A percentile compares a stretch with the other conserved stretches of the same genome.
Conservation (phyloP, 2,113 vertebrate genomes). For the Sterrhoptilus dennistouni region DNA sequence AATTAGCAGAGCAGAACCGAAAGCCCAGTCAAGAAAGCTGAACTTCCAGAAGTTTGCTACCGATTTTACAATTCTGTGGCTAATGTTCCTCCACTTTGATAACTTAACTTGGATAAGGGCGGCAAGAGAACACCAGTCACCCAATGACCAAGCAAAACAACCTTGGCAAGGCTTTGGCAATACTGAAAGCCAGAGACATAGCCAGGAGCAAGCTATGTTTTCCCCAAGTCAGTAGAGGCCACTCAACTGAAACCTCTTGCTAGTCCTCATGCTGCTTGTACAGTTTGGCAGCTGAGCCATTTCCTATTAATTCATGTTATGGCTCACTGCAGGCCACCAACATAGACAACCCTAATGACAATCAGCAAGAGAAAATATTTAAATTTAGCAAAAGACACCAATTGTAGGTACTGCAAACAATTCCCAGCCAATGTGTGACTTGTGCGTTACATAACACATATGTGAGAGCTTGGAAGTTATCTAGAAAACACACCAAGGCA, state of each 20-base stretch:
- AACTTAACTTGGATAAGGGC: not conserved
- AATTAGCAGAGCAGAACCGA: constrained; percentile 26
- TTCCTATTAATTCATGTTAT: not conserved
- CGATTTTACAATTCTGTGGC: not conserved
- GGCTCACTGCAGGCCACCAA: not conserved
- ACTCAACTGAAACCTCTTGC: not conserved
- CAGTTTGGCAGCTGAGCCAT: not conserved
- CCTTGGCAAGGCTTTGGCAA: not conserved
- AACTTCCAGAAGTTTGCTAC: not conserved
- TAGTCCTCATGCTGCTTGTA: not conserved
- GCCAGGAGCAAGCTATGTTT: not conserved
- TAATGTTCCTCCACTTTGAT: not conserved
- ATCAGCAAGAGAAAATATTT: not conserved
- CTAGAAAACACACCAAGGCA: not conserved
- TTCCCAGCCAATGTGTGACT: not conserved
- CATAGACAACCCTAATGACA: not conserved
- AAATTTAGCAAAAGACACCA: not conserved
- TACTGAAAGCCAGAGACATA: not conserved
- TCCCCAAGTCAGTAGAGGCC: not conserved
- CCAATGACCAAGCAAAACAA: not conserved
- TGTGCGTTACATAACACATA: not conserved
- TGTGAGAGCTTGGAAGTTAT: not conserved
- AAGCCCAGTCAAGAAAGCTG: not conserved
- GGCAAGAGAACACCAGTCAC: not conserved
- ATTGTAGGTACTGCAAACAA: not conserved